Conservation (phyloP, 30 jellyfish, hydroid and myxozoan genomes). For the Catostylus mosaicus region DNA sequence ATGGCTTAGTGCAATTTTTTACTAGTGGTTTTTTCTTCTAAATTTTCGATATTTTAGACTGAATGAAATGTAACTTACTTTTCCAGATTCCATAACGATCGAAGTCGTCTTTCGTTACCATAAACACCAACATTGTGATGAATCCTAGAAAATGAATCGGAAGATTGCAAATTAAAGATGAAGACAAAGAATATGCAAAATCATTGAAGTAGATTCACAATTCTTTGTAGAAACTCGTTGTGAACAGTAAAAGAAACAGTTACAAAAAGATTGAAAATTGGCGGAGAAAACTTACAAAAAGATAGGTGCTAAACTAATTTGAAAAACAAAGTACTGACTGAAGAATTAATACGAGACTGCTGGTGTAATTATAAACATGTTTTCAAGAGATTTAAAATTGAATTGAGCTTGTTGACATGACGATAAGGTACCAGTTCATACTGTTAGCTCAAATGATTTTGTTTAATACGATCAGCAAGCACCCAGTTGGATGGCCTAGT, state of each 20-base stretch:
- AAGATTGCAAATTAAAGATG: not conserved
- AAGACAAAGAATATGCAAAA: not conserved
- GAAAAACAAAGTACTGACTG: too few species aligned
- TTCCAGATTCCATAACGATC: constrained; percentile 80
- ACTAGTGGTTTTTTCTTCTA: too few species aligned
- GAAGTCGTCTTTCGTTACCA: constrained; percentile 72
- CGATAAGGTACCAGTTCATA: constrained; percentile 8
- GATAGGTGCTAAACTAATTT: too few species aligned
- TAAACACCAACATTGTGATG: constrained; percentile 68
- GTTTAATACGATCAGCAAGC: not conserved
- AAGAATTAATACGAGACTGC: too few species aligned
- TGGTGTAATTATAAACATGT: not conserved
- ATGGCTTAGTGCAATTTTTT: too few species aligned
- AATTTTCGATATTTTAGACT: too few species aligned
- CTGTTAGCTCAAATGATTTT: not conserved
- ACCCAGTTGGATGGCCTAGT: too few species aligned
- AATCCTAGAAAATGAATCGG: constrained; percentile 10
- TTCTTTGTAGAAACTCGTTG: not conserved
- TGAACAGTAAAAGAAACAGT: too few species aligned
- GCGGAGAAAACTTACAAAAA: too few species aligned
- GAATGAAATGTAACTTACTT: constrained; percentile 56
- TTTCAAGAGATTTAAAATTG: not conserved
- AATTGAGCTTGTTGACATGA: not conserved
- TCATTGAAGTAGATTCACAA: not conserved
- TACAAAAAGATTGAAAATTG: too few species aligned